Base-by-base conservation (phyloP, 2,113 vertebrate species). In the Echinops telfairi region DNA sequence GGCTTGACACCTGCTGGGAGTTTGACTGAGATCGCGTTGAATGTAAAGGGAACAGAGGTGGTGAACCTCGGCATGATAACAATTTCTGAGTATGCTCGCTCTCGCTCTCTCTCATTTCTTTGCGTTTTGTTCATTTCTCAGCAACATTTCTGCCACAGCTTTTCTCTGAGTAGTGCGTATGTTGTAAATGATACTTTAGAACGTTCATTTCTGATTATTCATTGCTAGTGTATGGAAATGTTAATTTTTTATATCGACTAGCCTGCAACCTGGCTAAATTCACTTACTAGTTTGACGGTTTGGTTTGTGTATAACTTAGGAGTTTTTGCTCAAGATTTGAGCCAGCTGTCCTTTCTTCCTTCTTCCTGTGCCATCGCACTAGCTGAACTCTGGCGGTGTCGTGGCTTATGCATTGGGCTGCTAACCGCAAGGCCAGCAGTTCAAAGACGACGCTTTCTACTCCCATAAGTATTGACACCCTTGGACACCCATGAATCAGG, bases 61-160 rank as follows among this genome's bases (percentile, higher is more conserved):
- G 33, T 36, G 47, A 60, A 19, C 78, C 79, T 14, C 62, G 38
- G 43, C 75, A 31, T 89, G 17, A 11, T 79, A 62, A 64, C 64
- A 31, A 43, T 80, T 62, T 19, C 33, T 83, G 60, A 89, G 17
- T 93, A 27, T 22, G 23, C 64, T 53, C 20, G 23, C 64, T 53
- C 22, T 93, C 83, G 64, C 62, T 93, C 64, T 89, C n/a, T 53
- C 47, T 53, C 38, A 64, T 53, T 79, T 71, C 68, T 84, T 77
- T 85, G 76, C 27, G 31, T 83, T 93, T 89, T 62, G 29, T 62
- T 60, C 16, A 58, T 47, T 92, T 79, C 43, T 76, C 47, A 75
- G 53, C 14, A 82, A 82, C 47, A 23, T 87, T 87, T 81, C 64
- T 91, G 33, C 27, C 80, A 66, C 53, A 53, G 58, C 31, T 82